Base-by-base conservation (phyloP, 2,888 invertebrate genomes). In the Agrenia bidenticulata region DNA sequence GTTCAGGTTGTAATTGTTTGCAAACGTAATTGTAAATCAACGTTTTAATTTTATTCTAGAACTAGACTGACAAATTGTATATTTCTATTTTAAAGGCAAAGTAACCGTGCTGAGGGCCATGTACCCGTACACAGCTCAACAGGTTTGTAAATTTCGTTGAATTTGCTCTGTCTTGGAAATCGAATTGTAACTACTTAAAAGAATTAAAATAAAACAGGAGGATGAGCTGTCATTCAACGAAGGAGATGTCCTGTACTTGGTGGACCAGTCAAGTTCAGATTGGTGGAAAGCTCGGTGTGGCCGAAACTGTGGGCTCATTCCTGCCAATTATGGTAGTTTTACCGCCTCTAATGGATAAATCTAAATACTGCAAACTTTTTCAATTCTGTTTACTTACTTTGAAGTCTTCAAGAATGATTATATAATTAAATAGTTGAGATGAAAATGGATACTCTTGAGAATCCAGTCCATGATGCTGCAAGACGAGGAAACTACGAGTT, bases 391-490 rank as follows among this genome's bases (percentile, higher is more conserved):
- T 39, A 39, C 15, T 39, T 39, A 39, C 39, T n/a, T n/a, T n/a
- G n/a, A n/a, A n/a, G n/a, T n/a, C n/a, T n/a, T n/a, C n/a, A n/a
- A n/a, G n/a, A n/a, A n/a, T n/a, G n/a, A 17, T 15, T 9, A 26
- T 21, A 49, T 39, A 24, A 54, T 26, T 61, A 17, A 15, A n/a
- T 62, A 85, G 85, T 85, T 55, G 83, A 82, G 75, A 82, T 82
- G 67, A 83, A 83, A 75, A 83, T 82, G 53, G 84, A 86, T 77
- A 82, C 84, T 67, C 79, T 87, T 55, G 83, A 84, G 57, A 81
- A 83, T 71, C 87, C 87, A 1, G 78, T 88, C 26, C 87, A 87
- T 77, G 87, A 87, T 77, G 87, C 87, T 54, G 85, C 86, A 5
- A 84, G 85, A 75, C 79, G 87, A 70, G 87, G 87, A 51, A 87